Evolutionary conservation across 2,113 vertebrate genomes (phyloP), one percentile per base, ranked within the genome.

Genomic region (Poeciliopsis prolifica): DNA sequence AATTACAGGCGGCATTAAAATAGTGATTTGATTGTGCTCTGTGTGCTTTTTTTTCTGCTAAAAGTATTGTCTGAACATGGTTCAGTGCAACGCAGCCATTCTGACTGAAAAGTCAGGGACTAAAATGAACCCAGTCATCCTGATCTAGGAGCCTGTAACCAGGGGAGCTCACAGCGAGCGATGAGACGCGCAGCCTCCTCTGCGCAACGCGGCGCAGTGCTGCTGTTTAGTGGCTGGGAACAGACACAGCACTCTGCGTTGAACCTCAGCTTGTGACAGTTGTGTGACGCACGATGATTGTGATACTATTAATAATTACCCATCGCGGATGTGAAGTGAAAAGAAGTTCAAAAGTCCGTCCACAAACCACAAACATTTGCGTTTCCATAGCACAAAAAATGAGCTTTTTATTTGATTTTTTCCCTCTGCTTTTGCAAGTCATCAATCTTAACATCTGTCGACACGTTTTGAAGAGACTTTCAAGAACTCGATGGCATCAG

Each of bases 111-210:
- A 88, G 82, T 83, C 54, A 3, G 54, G 33, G 26, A 61, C 85
- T 89, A 81, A 90, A 89, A 83, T 85, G 40, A 83, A 82, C 79
- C 14, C 66, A 74, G 91, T 90, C 85, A 83, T 51, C 1, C 5
- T 58, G 54, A 62, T 77, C 37, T 14, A 30, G 24, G 54, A 58
- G 67, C 64, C 75, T 73, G 63, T 79, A 72, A 81, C 71, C 70
- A 76, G 72, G 70, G 75, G 77, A 74, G 51, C 70, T 13, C 3
- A 22, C 14, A 40, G 73, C n/a, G 61, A 7, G 74, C 44, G 75
- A 14, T 30, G 72, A 77, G 70, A 30, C 79, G 42, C 65, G 75
- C 48, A 62, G 67, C 63, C 40, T 86, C 64, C 58, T 48, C 63
- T 4, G 66, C 74, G 24, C 61, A 80, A 3, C 19, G 22, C 51